These are phyloP conservation scores for Ganaspis sp. DNA, from an alignment of 1,140 invertebrate genomes.

Conservation along the genomic window DNA sequence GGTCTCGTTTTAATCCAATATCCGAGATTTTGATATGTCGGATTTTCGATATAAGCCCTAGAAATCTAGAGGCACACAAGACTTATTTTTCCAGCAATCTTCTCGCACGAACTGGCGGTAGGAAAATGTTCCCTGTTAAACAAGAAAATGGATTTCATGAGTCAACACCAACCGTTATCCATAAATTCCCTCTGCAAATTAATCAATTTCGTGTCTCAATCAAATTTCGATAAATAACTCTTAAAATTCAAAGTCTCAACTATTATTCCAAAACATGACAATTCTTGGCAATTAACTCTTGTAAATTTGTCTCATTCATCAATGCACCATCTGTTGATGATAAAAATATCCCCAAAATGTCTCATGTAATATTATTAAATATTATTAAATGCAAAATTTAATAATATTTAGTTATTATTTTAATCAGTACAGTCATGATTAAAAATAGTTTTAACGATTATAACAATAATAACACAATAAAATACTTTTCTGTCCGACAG, in stretches of 20 bases:
- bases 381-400: too few relatives aligned
- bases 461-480: too few relatives aligned
- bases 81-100: constrained; percentile 55
- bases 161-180: background rate
- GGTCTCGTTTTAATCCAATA: constrained; percentile 48
- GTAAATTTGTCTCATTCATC: background rate
- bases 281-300: background rate
- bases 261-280: background rate
- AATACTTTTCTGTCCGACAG: too few relatives aligned
- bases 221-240: background rate
- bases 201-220: background rate
- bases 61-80: constrained; percentile 43
- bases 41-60: background rate
- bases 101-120: constrained; percentile 59
- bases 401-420: too few relatives aligned
- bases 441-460: too few relatives aligned
- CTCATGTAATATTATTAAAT: too few relatives aligned
- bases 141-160: background rate
- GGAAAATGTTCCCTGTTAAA: constrained; percentile 61
- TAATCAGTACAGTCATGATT: too few relatives aligned
- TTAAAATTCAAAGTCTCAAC: background rate
- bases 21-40: constrained; percentile 33
- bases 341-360: background rate
- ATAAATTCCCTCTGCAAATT: background rate
- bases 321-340: background rate